Evolutionary conservation across 2,888 invertebrate genomes (phyloP), one percentile per base, ranked within the genome.

Genomic region (Drosophila yooni): DNA sequence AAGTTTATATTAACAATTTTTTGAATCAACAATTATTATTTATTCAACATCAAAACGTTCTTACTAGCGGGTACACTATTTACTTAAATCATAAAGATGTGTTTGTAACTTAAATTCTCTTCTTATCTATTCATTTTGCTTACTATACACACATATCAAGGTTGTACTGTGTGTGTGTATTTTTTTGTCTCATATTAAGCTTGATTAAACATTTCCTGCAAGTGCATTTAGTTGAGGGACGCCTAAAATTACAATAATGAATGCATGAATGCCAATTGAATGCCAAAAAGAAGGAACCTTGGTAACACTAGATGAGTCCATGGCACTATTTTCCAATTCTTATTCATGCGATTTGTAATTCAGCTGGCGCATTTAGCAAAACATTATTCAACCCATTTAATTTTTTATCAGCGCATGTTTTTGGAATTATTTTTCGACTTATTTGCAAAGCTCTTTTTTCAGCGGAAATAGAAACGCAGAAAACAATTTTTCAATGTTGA

Each of bases 151-250:
- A 25, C 46, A 25, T 25, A 63, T 33, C 57, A 25, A 36, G 18
- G n/a, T 33, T 18, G 7, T 15, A 56, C 70, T 71, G 66, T 65
- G 43, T 11, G 18, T 56, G 36, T 33, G 58, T 48, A 25, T 25
- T 2, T 15, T 46, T 15, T 15, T 46, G 46, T 15, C 25, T 64
- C n/a, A 60, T 57, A 53, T 64, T 54, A 33, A 59, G 67, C 70
- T 87, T 82, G 73, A 84, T 80, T 74, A 66, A 75, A 56, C 66
- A 73, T 68, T 81, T 87, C 83, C 87, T 83, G 82, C 57, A 64
- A 25, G 64, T 38, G 60, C 52, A 50, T 8, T 56, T 29, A 6
- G n/a, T 21, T 31, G n/a, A 31, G 52, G 21, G 52, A 33, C 75
- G 54, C 56, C 70, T 59, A 63, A 67, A 62, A 46, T 58, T 56